Percentiles rank a stretch among this genome's conserved stretches.
Conservation (phyloP, 2,888 invertebrate genomes). For the Tenthredo amoena region DNA sequence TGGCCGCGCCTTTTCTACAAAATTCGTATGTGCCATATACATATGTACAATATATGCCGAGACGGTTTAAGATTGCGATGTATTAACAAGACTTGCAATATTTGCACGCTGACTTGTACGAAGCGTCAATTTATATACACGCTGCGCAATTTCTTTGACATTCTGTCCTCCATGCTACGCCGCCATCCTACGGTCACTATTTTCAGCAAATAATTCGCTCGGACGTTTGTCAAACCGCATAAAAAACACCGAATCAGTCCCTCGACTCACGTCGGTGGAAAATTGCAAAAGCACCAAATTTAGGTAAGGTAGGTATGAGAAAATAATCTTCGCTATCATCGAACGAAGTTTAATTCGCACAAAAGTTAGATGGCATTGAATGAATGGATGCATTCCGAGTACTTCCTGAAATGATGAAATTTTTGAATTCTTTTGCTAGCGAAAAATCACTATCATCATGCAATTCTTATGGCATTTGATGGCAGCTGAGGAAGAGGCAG, state of each 20-base stretch:
- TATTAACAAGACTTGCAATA: constrained; percentile 1
- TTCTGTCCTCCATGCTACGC: background rate
- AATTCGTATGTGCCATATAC: background rate
- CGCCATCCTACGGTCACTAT: background rate
- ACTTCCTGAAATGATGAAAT: background rate
- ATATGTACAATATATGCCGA: background rate
- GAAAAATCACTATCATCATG: background rate
- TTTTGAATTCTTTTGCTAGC: background rate
- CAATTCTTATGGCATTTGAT: background rate
- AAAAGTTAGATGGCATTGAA: background rate
- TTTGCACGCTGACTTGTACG: background rate
- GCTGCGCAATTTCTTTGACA: constrained; percentile 15
- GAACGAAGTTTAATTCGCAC: background rate
- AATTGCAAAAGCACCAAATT: background rate
- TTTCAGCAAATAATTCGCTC: background rate
- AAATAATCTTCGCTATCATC: background rate
- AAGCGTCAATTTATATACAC: background rate
- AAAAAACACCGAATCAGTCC: background rate
- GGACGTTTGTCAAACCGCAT: background rate
- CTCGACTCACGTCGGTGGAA: background rate
- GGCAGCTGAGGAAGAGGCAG: background rate
- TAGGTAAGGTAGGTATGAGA: background rate
- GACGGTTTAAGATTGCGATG: background rate
- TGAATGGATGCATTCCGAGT: background rate
- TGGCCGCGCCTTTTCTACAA: constrained; percentile 19